Evolutionary conservation across 1,140 invertebrate species (phyloP).

Genomic region (Drosophila bocki): DNA sequence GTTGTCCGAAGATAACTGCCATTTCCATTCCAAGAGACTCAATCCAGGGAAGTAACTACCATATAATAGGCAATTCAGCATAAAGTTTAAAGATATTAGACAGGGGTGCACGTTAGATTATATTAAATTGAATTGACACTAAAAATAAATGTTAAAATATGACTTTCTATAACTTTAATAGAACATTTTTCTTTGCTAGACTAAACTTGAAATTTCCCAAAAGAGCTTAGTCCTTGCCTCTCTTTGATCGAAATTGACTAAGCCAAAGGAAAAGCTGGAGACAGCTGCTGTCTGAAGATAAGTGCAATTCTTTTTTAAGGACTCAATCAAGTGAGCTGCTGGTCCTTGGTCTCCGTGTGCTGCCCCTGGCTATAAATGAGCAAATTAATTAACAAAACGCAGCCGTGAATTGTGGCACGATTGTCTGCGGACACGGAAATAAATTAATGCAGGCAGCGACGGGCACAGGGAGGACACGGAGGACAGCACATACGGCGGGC

Average conservation of each 20-base stretch:
- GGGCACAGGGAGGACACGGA: slow-evolving; percentile 2
- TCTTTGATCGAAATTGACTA: neutral
- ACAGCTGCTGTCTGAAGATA: slow-evolving; percentile 59
- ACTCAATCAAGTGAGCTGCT: slow-evolving; percentile 64
- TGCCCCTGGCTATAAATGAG: slow-evolving; percentile 69
- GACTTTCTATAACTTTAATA: neutral
- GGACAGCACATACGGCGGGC: slow-evolving; percentile 4
- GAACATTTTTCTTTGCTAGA: neutral
- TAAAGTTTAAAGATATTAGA: neutral
- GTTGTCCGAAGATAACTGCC: slow-evolving; percentile 51
- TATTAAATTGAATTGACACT: neutral
- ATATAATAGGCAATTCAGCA: slow-evolving; percentile 16
- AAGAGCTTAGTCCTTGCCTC: neutral
- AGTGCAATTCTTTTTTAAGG: slow-evolving; percentile 46
- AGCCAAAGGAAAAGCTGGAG: slow-evolving; percentile 8
- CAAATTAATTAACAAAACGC: slow-evolving; percentile 79
- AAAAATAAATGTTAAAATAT: too few relatives aligned
- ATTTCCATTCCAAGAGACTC: slow-evolving; percentile 37
- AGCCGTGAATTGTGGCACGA: slow-evolving; percentile 78
- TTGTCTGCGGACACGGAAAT: slow-evolving; percentile 67
- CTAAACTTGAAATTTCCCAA: neutral
- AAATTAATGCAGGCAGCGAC: slow-evolving; percentile 66
- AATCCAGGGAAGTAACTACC: slow-evolving; percentile 28
- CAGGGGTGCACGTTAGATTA: neutral
- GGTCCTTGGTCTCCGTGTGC: slow-evolving; percentile 11